Base-by-base conservation (phyloP, 2,888 invertebrate genomes). In the Protophormia terraenovae region DNA sequence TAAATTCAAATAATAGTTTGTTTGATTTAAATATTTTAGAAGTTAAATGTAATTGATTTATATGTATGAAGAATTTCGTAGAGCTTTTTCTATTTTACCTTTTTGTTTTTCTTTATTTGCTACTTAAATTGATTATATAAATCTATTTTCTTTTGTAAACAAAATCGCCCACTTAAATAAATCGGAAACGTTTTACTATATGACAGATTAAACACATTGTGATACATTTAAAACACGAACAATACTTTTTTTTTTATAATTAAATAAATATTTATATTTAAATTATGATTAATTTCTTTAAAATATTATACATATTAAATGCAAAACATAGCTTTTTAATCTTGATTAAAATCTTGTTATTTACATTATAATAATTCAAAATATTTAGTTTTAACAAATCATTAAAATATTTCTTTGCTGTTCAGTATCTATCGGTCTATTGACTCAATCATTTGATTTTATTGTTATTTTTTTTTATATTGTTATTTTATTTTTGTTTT, bases 331-430 rank as follows among this genome's bases (percentile, higher is more conserved):
- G n/a, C 22, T 64, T 67, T 58, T 38, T 29, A 27, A 69, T 50
- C 29, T 78, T 73, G 64, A 77, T 72, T 27, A 32, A 67, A 76
- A 67, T 67, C 32, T 32, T 19, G 24, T 62, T 66, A 55, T 32
- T 32, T 24, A 10, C 19, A 60, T 69, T 19, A 35, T 55, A 27
- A 29, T 53, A 53, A 80, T 35, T 75, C 69, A 0, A 66, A 67
- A 80, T 71, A 80, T 71, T 69, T 47, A 32, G 27, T 45, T 69
- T 71, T 71, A 62, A 29, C 35, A 66, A 79, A 64, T 76, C 71
- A 79, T 79, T 84, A 71, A 79, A 79, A 75, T 75, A 45, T 64
- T 72, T 60, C n/a, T 50, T 16, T 55, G 16, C 2, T 16, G n/a
- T 66, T 24, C 41, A 64, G 8, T 77, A 4, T 24, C 2, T n/a